Evolutionary conservation across 2,797 vertebrate genomes (phyloP), one percentile per base, ranked within the genome.

Genomic region (Notolabrus celidotus): DNA sequence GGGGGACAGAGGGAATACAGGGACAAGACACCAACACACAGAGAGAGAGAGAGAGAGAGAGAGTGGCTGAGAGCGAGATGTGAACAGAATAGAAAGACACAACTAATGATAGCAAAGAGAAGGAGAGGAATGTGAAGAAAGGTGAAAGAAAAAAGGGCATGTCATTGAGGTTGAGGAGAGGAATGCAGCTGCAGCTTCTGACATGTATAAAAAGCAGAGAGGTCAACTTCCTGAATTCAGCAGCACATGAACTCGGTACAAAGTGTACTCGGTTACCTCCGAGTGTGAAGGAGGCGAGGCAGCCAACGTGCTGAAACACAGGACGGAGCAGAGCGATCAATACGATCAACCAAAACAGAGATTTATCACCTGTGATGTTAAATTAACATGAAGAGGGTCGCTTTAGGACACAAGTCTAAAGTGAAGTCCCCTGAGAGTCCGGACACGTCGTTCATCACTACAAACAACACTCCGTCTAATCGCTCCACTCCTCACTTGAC

Each of bases 181-280:
- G 86, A 89, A 91, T 87, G 82, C 71, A 77, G 81, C 79, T 80
- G 71, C 83, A 87, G 84, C 55, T 88, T 88, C 77, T 5, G 72
- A 88, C 84, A 86, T 71, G 83, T 69, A 85, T 55, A 74, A 81
- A 54, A 75, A 67, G 68, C 56, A 80, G 49, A 77, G 38, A 79
- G 78, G 77, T 87, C 69, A 82, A 69, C 74, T 74, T 80, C 67
- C 66, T 55, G 22, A 67, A 81, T 72, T 73, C 55, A 58, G 57
- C 29, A 2, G 65, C 62, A 58, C 56, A 78, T 65, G 25, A 78
- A 71, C 49, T 7, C 34, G 56, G 67, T 27, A 69, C 64, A 80
- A 58, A n/a, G 23, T 67, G 49, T 58, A 33, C 62, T 63, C 12
- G 1, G 4, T 49, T 45, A 51, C 17, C 33, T 10, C 16, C n/a